Base-by-base conservation (phyloP, 2,113 vertebrate species). In the Carettochelys insculpta region DNA sequence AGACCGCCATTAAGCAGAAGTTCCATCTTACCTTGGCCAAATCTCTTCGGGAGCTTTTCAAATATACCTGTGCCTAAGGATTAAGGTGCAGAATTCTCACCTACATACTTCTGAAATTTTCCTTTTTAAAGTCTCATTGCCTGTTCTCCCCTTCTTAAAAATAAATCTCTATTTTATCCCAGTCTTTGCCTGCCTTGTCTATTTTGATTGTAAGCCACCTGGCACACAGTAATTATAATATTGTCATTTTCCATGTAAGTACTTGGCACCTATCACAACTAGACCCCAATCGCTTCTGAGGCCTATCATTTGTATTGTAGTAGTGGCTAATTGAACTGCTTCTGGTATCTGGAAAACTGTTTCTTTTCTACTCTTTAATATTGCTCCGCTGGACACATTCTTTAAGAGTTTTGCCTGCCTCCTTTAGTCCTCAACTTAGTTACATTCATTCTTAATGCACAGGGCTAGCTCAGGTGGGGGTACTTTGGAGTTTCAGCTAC, bases 291-390 rank as follows among this genome's bases (percentile, higher is more conserved):
- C 1, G 56, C 65, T 82, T 4, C 31, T 77, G 10, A 50, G 22
- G 6, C n/a, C 81, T 80, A 5, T 0, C 31, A 58, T 5, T 61
- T 65, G 3, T n/a, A 58, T 80, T 0, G 1, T 3, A 79, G 65
- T 77, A n/a, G 8, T n/a, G n/a, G n/a, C n/a, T n/a, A n/a, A n/a
- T n/a, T n/a, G n/a, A n/a, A n/a, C n/a, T n/a, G n/a, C n/a, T n/a
- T n/a, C n/a, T n/a, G n/a, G n/a, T n/a, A n/a, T 5, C 5, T 0
- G 34, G 22, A 75, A 88, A 87, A 29, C 1, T n/a, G n/a, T n/a
- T 76, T 7, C 29, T 38, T 10, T n/a, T 85, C 24, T 77, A 48
- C 10, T n/a, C 27, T 14, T 9, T 56, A 25, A 25, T 27, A 11
- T 29, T 27, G 54, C 54, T 77, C 85, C n/a, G 48, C 77, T 0